Base-by-base conservation (phyloP, 2,888 invertebrate species). In the Thera obeliscata region DNA sequence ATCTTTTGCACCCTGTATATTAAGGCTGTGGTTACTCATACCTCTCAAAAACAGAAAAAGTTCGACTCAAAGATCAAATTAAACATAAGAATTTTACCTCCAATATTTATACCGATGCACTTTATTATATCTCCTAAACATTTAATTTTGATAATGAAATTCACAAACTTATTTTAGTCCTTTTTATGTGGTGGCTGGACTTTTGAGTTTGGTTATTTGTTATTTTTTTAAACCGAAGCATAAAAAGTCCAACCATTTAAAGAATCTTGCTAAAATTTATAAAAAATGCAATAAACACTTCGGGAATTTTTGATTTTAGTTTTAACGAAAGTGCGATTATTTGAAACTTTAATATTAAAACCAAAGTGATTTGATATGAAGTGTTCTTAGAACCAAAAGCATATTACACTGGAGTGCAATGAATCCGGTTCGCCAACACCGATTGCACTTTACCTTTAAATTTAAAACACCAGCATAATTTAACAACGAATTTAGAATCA, bases 101-200 rank as follows among this genome's bases (percentile, higher is more conserved):
- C 6, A 46, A 46, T 7, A 52, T 33, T 52, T 35, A 8, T 52
- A 36, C 33, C 54, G 36, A 55, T 36, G 35, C 35, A 54, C 35
- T 58, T 48, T 7, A 38, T 38, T 38, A 50, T 49, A 50, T 59
- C 49, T 7, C 35, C 22, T 56, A 8, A 35, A 49, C 48, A 49
- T 59, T 50, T 50, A 59, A 38, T 59, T 50, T 59, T 7, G 36
- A 4, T 46, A 22, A 57, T 11, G 8, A 57, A 48, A 38, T 54
- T 59, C 35, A 11, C 54, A 38, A 56, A 55, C 35, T 55, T 41
- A 49, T 8, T 52, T 41, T 52, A 35, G 33, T 52, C 1, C 33
- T 12, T 58, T 64, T 64, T 64, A 64, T 58, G 52, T 12, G 57
- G 43, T 52, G 38, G 11, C 56, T 61, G 43, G n/a, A n/a, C 55